Conservation (phyloP, 1,140 invertebrate species). For the Ceratoteleas bidentatus region DNA sequence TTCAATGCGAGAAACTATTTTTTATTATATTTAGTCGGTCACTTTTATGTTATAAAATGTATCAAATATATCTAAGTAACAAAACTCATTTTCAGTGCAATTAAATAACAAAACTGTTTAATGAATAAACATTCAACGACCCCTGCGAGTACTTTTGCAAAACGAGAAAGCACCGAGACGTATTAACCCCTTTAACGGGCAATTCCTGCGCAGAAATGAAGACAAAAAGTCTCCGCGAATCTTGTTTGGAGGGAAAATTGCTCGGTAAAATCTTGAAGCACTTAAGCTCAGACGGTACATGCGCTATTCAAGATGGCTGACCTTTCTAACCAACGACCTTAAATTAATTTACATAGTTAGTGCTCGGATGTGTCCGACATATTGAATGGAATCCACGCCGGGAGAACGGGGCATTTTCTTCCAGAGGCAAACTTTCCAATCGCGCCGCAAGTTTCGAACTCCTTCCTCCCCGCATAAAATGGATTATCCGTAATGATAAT, state of each 20-base stretch:
- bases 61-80: too few relatives aligned
- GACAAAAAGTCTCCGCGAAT: slow-evolving; percentile 29
- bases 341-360: slow-evolving; percentile 66
- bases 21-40: too few relatives aligned
- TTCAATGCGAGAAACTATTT: too few relatives aligned
- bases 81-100: too few relatives aligned
- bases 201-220: slow-evolving; percentile 9
- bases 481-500: slow-evolving; percentile 57
- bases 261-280: slow-evolving; percentile 22
- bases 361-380: slow-evolving; percentile 61
- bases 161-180: slow-evolving; percentile 10
- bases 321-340: slow-evolving; percentile 54
- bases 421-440: slow-evolving; percentile 56
- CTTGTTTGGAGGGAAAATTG: slow-evolving; percentile 41
- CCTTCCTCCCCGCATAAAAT: slow-evolving; percentile 38
- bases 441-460: slow-evolving; percentile 49
- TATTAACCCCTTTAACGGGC: slow-evolving; percentile 28
- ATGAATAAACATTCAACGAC: too few relatives aligned
- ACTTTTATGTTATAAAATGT: background rate
- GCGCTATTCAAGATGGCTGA: slow-evolving; percentile 51
- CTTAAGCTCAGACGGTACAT: slow-evolving; percentile 53
- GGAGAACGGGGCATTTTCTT: slow-evolving; percentile 52
- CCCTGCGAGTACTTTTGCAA: slow-evolving; percentile 4
- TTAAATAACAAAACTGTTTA: too few relatives aligned
- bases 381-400: slow-evolving; percentile 55